Percentiles rank a stretch among this genome's conserved stretches.
These are phyloP conservation scores for Drosophila athabasca DNA, from an alignment of 1,140 invertebrate genomes.

Conservation along the genomic window DNA sequence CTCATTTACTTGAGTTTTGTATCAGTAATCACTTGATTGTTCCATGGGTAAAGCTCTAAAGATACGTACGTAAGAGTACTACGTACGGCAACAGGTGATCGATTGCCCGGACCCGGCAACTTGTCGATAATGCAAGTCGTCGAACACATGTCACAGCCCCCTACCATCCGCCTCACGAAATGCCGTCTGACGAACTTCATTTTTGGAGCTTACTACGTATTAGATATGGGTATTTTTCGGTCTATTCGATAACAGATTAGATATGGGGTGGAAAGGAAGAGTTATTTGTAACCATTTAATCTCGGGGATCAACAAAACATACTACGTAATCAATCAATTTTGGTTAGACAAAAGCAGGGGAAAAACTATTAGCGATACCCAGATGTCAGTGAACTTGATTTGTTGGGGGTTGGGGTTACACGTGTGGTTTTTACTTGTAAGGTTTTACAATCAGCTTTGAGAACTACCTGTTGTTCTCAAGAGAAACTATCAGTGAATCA, in stretches of 20 bases:
- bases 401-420: not conserved
- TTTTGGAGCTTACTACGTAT: conserved; percentile 8
- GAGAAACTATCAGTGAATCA: no score
- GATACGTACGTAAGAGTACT: conserved; percentile 13
- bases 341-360: not conserved
- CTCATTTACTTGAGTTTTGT: conserved; percentile 33
- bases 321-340: conserved; percentile 39
- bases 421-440: no score
- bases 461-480: no score
- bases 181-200: conserved; percentile 23
- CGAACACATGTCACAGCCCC: conserved; percentile 14
- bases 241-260: conserved; percentile 30
- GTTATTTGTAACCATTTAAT: conserved; percentile 19
- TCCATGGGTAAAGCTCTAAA: conserved; percentile 32
- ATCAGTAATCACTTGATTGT: conserved; percentile 58
- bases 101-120: conserved; percentile 18
- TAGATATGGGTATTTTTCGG: conserved; percentile 11
- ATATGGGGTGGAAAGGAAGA: conserved; percentile 26
- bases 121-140: conserved; percentile 37
- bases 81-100: conserved; percentile 4
- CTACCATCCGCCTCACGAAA: not conserved
- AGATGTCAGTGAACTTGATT: not conserved
- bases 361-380: not conserved
- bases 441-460: no score
- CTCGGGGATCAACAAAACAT: conserved; percentile 14